A percentile compares a stretch with the other conserved stretches of the same genome.
phyloP scores from a whole-genome alignment of 1,140 invertebrate species.

The Chrysomallon squamiferum region DNA sequence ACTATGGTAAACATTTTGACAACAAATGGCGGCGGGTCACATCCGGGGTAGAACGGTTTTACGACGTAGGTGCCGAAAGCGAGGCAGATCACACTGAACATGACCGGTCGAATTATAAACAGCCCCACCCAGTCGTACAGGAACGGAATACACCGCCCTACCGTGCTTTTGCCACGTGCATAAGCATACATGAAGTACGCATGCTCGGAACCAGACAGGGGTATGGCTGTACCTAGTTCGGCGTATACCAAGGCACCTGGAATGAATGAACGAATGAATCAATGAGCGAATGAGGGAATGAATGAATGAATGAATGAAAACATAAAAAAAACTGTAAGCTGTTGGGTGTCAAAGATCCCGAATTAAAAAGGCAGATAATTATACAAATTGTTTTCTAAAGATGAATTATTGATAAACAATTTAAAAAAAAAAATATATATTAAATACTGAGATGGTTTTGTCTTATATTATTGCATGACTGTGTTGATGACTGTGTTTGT shows the following conservation, averaged over 20 bases:
- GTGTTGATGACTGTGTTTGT: too few species aligned
- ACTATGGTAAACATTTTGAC: constrained; percentile 45
- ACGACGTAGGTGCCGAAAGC: constrained; percentile 52
- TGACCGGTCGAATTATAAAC: constrained; percentile 52
- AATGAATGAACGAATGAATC: too few species aligned
- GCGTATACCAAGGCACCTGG: constrained; percentile 82
- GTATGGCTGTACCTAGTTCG: constrained; percentile 74
- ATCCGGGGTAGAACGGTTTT: constrained; percentile 47
- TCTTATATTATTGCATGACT: too few species aligned
- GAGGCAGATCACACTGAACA: constrained; percentile 50
- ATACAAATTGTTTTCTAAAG: too few species aligned
- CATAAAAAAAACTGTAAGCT: too few species aligned
- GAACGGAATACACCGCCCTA: constrained; percentile 51
- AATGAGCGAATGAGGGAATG: too few species aligned
- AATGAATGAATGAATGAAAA: too few species aligned
- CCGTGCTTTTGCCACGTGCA: constrained; percentile 26
- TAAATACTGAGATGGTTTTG: too few species aligned
- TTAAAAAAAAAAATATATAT: too few species aligned
- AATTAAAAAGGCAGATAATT: too few species aligned
- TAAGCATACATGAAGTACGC: constrained; percentile 55
- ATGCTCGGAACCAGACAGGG: constrained; percentile 51
- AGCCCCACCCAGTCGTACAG: constrained; percentile 55
- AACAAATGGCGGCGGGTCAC: constrained; percentile 34
- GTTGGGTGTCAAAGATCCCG: too few species aligned
- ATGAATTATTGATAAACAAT: too few species aligned